These are phyloP conservation scores for Apotomis betuletana DNA, from an alignment of 2,888 invertebrate species.

Conservation along the genomic window DNA sequence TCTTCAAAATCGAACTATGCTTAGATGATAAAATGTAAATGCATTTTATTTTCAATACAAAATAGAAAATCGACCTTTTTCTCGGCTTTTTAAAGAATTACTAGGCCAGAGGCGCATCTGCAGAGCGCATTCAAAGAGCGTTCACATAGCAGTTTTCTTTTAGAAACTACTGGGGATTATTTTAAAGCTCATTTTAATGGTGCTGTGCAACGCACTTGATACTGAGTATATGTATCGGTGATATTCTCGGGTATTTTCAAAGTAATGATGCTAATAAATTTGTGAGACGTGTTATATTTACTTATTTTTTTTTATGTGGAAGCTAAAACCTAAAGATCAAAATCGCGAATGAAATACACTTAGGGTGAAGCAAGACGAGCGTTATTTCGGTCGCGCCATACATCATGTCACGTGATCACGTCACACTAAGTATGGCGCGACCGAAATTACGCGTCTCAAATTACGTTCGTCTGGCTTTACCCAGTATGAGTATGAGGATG, in stretches of 20 bases:
- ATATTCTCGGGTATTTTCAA: background rate
- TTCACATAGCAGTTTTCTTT: slow-evolving; percentile 56
- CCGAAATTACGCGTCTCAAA: too few species aligned
- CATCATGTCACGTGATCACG: too few species aligned
- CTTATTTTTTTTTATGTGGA: too few species aligned
- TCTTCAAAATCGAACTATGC: too few species aligned
- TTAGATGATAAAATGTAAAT: background rate
- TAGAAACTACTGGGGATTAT: slow-evolving; percentile 60
- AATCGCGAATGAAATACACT: too few species aligned
- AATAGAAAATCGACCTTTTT: background rate
- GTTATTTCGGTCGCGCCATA: too few species aligned
- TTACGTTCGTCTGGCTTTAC: too few species aligned
- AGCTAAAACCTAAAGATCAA: too few species aligned
- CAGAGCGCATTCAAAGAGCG: slow-evolving; percentile 49
- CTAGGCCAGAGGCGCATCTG: slow-evolving; percentile 51
- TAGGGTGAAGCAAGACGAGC: too few species aligned
- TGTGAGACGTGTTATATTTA: too few species aligned
- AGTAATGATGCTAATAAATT: background rate
- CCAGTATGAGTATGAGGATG: too few species aligned
- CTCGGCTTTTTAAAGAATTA: background rate
- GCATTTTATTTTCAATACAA: background rate
- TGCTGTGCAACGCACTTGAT: slow-evolving; percentile 28
- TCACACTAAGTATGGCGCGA: too few species aligned
- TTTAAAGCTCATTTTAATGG: slow-evolving; percentile 69
- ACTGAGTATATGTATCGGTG: background rate